Evolutionary conservation across 2,113 vertebrate species (phyloP).

Genomic region (Podarcis raffonei): DNA sequence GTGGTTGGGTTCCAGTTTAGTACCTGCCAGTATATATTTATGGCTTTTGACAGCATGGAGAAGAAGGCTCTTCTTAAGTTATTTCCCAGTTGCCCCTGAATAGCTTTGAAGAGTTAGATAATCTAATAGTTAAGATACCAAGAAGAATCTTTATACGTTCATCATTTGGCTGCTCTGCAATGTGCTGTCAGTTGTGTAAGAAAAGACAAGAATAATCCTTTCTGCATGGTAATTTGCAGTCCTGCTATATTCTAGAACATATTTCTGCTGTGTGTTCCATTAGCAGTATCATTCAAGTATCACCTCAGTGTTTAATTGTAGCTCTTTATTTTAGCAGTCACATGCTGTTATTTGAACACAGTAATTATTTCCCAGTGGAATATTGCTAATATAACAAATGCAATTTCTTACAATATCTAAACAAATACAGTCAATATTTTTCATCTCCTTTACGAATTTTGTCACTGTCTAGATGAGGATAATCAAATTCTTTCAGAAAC

Average conservation of each 20-base stretch:
- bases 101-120: background rate
- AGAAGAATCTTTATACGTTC: background rate
- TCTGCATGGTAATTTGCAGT: background rate
- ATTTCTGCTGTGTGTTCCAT: background rate
- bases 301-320: conserved; percentile 1
- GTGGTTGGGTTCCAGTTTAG: background rate
- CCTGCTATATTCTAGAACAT: background rate
- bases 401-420: background rate
- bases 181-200: background rate
- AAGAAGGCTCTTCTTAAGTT: background rate
- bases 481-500: background rate
- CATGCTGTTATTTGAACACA: background rate
- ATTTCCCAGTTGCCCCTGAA: background rate
- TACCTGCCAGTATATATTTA: background rate
- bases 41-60: background rate
- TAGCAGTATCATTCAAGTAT: background rate
- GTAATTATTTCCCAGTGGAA: conserved; percentile 3
- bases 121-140: background rate
- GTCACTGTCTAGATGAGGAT: background rate
- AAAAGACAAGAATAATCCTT: background rate
- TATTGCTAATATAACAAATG: conserved; percentile 10
- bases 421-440: background rate
- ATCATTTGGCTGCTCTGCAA: background rate
- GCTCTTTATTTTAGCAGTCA: background rate
- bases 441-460: background rate